A percentile compares a stretch with the other conserved stretches of the same genome.
Evolutionary conservation across 2,113 vertebrate species (phyloP).

Genomic region (Crypturellus undulatus): DNA sequence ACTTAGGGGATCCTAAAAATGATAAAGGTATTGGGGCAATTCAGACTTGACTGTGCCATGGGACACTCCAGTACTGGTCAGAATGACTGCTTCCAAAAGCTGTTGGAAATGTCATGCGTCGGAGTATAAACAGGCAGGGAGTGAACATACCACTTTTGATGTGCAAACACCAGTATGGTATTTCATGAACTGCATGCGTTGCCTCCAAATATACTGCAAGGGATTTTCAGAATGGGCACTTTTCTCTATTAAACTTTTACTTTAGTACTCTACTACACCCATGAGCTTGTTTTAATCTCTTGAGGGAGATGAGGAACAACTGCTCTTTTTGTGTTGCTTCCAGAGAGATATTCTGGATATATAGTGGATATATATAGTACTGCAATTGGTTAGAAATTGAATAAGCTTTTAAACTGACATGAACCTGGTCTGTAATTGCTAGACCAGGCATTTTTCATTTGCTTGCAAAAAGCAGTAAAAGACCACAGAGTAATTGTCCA

Average conservation of each 20-base stretch:
- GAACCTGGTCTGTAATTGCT: neutral
- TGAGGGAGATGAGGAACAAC: neutral
- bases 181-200: neutral
- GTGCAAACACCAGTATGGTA: too few species aligned
- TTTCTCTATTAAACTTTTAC: neutral
- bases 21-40: neutral
- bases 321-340: neutral
- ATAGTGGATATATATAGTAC: neutral
- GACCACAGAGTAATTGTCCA: neutral
- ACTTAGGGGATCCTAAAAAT: neutral
- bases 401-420: neutral
- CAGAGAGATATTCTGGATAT: neutral
- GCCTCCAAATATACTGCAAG: accelerated
- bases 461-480: neutral
- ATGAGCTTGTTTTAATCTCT: neutral
- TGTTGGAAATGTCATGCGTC: neutral
- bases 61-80: neutral
- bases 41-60: neutral
- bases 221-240: neutral
- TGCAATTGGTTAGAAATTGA: neutral
- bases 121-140: neutral
- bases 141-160: neutral
- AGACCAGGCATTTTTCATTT: neutral
- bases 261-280: neutral
- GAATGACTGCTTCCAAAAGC: neutral